Base-by-base conservation (phyloP, 2,888 invertebrate genomes). In the Xylota sylvarum region DNA sequence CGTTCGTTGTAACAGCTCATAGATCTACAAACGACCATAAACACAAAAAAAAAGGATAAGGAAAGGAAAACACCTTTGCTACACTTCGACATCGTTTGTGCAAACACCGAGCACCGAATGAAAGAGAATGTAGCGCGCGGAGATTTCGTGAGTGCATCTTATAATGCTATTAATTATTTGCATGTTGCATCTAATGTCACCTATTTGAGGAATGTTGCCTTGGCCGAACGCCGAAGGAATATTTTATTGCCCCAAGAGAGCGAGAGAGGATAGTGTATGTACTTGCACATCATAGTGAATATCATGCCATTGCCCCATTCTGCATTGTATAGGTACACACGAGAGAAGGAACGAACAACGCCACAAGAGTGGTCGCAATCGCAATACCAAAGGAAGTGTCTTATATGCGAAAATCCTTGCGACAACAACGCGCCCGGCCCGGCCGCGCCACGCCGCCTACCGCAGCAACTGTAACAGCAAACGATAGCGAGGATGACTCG, bases 141-240 rank as follows among this genome's bases (percentile, higher is more conserved):
- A 77, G 91, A 92, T 91, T 92, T 92, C 92, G 91, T 92, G 91
- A 92, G 91, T 91, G 91, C 92, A 92, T 91, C 92, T 92, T 92
- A 91, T 92, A 92, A 92, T 92, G 91, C 91, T 92, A 92, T 92
- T 92, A 92, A 92, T 92, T 92, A 92, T 92, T 92, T 91, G 91
- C 92, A 92, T 92, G 91, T 91, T 90, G 90, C 91, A 90, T 90
- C 91, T 91, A 91, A 90, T 91, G 91, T 90, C 91, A 90, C 90
- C 89, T 72, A 83, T 87, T 81, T 79, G 80, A 84, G 82, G 86
- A 86, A 86, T 86, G 86, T 86, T 82, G 77, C 50, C 67, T 50
- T 62, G 81, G 50, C 43, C 64, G 48, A 73, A 86, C 72, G 76
- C 76, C 81, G 40, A 76, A 58, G 69, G 70, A 85, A 74, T 55